A percentile compares a stretch with the other conserved stretches of the same genome.
Evolutionary conservation across 2,113 vertebrate genomes (phyloP).

Genomic region (Sakesphorus luctuosus): DNA sequence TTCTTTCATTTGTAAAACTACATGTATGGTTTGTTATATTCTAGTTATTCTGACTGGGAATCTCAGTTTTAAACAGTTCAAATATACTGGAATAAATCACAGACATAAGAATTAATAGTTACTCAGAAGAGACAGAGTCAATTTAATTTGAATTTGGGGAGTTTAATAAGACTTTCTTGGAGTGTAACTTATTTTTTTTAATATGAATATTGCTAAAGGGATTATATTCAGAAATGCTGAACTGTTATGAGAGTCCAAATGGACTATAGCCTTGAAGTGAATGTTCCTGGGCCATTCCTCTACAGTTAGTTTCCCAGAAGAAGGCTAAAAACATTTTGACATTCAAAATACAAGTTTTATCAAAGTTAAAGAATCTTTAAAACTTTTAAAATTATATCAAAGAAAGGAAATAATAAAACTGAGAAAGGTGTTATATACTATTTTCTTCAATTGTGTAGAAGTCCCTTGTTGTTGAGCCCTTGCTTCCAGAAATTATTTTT

Average conservation of each 20-base stretch:
- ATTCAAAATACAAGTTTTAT: neutral
- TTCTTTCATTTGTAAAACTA: neutral
- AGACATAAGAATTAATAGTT: neutral
- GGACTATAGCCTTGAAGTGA: neutral
- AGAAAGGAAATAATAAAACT: neutral
- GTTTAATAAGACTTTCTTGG: neutral
- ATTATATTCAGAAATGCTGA: neutral
- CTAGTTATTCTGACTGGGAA: neutral
- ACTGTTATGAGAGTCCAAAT: neutral
- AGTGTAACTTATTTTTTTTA: neutral
- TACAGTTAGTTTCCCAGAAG: neutral
- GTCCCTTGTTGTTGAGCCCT: neutral
- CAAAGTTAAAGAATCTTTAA: neutral
- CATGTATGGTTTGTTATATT: neutral
- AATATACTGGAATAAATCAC: neutral
- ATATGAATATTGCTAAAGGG: neutral
- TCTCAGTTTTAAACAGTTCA: neutral
- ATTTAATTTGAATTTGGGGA: neutral
- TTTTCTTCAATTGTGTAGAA: neutral
- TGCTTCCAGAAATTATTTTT: neutral
- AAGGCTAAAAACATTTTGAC: neutral
- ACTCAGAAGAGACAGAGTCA: neutral
- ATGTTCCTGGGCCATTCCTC: neutral
- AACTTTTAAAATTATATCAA: neutral
- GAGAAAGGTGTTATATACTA: neutral